A percentile compares a stretch with the other conserved stretches of the same genome.
phyloP scores from a whole-genome alignment of 1,140 invertebrate genomes.

The Scaptomyza pallida region DNA sequence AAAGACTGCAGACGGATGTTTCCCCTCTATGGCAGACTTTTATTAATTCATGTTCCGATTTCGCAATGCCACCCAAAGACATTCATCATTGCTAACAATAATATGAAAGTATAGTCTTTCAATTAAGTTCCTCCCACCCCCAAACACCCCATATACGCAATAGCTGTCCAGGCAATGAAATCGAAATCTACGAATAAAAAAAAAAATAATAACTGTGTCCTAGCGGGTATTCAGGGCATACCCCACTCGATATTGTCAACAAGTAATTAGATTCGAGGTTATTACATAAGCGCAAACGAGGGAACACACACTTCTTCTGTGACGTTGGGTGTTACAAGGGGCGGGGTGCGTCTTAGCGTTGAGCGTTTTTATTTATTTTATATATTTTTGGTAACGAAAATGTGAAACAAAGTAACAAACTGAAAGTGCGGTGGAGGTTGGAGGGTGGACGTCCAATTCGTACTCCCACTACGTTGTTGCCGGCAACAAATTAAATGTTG shows the following conservation, averaged over 20 bases:
- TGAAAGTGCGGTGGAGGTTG: conserved; percentile 8
- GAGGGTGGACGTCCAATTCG: conserved; percentile 41
- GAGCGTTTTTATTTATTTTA: conserved; percentile 57
- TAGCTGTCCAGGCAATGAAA: conserved; percentile 28
- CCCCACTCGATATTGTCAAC: conserved; percentile 66
- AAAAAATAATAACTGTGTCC: conserved; percentile 2
- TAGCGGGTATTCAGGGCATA: not conserved
- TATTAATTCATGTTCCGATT: conserved; percentile 1
- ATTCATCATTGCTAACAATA: conserved; percentile 30
- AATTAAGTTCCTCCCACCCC: conserved; percentile 34
- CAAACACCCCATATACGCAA: not conserved
- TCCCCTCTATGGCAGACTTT: not conserved
- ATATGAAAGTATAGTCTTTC: conserved; percentile 46
- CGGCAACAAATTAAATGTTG: conserved; percentile 81
- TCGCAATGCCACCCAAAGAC: conserved; percentile 17
- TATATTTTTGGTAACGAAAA: conserved; percentile 63
- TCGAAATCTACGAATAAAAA: conserved; percentile 28
- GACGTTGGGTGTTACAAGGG: not conserved
- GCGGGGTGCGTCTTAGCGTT: not conserved
- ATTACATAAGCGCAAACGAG: conserved; percentile 75
- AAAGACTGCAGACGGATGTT: not conserved
- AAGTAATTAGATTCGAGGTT: conserved; percentile 81
- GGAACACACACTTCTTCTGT: conserved; percentile 18
- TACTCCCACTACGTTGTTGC: conserved; percentile 48
- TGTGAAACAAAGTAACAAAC: conserved; percentile 68